A percentile compares a stretch with the other conserved stretches of the same genome.
Evolutionary conservation across 1,140 invertebrate genomes (phyloP).

Genomic region (Antheraea pernyi): DNA sequence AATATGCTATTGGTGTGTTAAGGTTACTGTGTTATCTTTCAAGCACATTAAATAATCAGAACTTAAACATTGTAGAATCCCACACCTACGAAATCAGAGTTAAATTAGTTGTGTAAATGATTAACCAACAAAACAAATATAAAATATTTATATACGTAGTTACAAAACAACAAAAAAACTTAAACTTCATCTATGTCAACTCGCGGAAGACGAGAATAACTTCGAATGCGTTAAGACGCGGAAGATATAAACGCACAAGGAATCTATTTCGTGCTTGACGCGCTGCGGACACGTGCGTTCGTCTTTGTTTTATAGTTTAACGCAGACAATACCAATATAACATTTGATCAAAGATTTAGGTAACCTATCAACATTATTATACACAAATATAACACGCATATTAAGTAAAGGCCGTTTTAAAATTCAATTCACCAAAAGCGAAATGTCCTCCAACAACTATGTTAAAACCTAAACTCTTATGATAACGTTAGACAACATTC

Average conservation of each 20-base stretch:
- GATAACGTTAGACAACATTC: too few species aligned
- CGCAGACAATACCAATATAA: neutral
- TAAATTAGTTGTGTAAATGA: too few species aligned
- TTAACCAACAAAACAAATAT: too few species aligned
- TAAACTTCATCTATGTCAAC: conserved; percentile 28
- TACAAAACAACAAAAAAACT: neutral
- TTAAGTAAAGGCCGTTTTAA: neutral
- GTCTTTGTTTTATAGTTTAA: neutral
- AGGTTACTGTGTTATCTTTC: too few species aligned
- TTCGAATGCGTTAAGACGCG: conserved; percentile 41
- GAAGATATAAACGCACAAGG: conserved; percentile 33
- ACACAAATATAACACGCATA: neutral
- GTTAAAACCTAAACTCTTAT: too few species aligned
- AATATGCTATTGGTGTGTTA: too few species aligned
- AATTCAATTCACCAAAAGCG: neutral
- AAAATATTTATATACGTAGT: too few species aligned
- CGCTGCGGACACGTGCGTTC: conserved; percentile 1
- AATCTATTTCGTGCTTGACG: conserved; percentile 24
- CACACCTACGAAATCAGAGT: too few species aligned
- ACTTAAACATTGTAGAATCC: too few species aligned
- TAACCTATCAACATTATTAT: too few species aligned
- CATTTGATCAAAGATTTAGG: neutral
- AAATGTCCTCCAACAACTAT: neutral
- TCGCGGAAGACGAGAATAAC: conserved; percentile 37
- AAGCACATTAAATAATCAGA: too few species aligned